Evolutionary conservation across 2,888 invertebrate species (phyloP), one percentile per base, ranked within the genome.

Genomic region (Ochropleura plecta): DNA sequence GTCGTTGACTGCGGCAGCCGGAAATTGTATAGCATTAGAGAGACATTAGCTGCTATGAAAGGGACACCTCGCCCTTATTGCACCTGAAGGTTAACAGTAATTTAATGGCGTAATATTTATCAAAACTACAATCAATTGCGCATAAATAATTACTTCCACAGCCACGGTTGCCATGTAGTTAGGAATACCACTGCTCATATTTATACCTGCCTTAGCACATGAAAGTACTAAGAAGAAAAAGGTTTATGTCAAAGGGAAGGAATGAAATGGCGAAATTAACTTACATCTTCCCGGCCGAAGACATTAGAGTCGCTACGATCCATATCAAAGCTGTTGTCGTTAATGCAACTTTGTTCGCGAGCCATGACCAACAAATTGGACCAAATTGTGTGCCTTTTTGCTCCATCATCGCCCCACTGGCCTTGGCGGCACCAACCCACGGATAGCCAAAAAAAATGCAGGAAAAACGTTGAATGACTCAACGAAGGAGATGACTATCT

Each of bases 1-100:
- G 92, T 91, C 91, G 91, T 90, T 89, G 85, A 83, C 82, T 88
- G 89, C 82, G 86, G 86, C 87, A 85, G 82, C 80, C 92, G 94
- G 95, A 95, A 94, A 95, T 95, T 94, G 93, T 93, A 89, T 88
- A 90, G 91, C 93, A 93, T 94, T 94, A 94, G 91, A 90, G 89
- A 88, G 90, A 91, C 93, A 94, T 94, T 94, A 93, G 91, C 93
- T 87, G 92, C 90, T 92, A 91, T 92, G 91, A 90, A 90, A 93
- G 91, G 92, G 93, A 91, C 90, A 91, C 91, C 88, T 85, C 81
- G 82, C 89, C 88, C 87, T 81, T 86, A 84, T 85, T 83, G 69
- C 81, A 70, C 51, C 76, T 79, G 82, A 81, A 78, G 80, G 84
- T 79, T 85, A 76, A 59, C 70, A 84, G 75, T 81, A 69, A 81